These are phyloP conservation scores for Myrmecobius fasciatus DNA, from an alignment of 2,113 vertebrate species.

Conservation along the genomic window DNA sequence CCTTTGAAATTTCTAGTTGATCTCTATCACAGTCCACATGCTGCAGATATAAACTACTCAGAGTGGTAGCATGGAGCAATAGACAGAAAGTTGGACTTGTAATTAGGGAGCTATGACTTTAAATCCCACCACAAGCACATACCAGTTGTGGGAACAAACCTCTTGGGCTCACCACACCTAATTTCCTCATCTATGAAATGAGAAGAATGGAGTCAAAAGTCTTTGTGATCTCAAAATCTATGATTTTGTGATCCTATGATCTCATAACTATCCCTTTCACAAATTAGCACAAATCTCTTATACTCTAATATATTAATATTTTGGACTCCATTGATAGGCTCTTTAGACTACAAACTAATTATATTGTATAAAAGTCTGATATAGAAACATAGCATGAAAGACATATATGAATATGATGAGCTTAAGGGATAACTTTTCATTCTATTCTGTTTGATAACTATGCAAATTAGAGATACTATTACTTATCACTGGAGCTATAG, in stretches of 20 bases:
- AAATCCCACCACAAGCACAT: not conserved
- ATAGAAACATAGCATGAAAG: too few species aligned
- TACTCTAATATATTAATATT: too few species aligned
- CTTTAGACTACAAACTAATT: too few species aligned
- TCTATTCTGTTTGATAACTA: too few species aligned
- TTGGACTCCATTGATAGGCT: too few species aligned
- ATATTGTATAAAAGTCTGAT: too few species aligned
- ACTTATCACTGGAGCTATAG: too few species aligned
- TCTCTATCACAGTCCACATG: not conserved
- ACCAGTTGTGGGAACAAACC: not conserved
- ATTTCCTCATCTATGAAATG: not conserved
- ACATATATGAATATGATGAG: too few species aligned
- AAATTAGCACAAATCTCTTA: too few species aligned
- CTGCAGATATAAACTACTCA: not conserved
- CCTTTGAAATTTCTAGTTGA: not conserved
- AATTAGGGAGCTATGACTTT: not conserved
- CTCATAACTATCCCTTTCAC: too few species aligned
- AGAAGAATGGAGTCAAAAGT: not conserved
- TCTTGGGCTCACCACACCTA: not conserved
- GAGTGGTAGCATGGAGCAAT: not conserved
- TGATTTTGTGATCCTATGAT: not conserved
- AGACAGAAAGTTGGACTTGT: not conserved
- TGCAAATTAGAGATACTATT: too few species aligned
- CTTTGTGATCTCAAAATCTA: not conserved
- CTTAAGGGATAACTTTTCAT: too few species aligned